These are phyloP conservation scores for Cotesia typhae DNA, from an alignment of 1,140 invertebrate genomes.

Conservation along the genomic window DNA sequence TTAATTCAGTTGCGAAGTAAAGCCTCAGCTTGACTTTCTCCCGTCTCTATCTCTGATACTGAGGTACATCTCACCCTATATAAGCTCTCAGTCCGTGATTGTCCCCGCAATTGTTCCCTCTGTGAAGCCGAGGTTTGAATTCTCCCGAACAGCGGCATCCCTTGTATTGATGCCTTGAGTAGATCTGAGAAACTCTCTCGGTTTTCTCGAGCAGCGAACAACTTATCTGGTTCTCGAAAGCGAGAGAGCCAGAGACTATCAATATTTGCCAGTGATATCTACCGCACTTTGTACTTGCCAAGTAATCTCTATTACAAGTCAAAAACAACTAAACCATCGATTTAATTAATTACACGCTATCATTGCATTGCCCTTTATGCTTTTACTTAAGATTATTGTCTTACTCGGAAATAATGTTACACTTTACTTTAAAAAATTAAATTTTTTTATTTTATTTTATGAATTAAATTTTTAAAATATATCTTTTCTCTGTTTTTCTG, in stretches of 20 bases:
- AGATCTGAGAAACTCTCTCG: constrained; percentile 31
- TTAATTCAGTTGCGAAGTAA: constrained; percentile 34
- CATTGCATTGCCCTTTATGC: background rate
- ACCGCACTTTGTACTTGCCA: constrained; percentile 20
- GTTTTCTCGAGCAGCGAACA: background rate
- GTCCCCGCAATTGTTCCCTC: too few relatives aligned
- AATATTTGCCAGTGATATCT: constrained; percentile 38
- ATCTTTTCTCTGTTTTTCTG: constrained; percentile 1
- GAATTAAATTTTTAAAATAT: background rate
- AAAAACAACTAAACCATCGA: background rate
- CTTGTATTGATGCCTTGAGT: background rate
- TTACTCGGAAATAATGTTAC: too few relatives aligned
- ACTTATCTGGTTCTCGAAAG: background rate
- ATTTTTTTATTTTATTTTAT: too few relatives aligned
- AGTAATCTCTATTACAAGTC: constrained; percentile 31
- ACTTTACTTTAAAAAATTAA: too few relatives aligned
- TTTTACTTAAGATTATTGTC: background rate
- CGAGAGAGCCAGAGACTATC: constrained; percentile 27
- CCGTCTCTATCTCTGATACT: constrained; percentile 19
- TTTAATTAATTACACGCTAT: background rate
- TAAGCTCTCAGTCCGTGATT: too few relatives aligned
- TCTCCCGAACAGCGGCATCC: too few relatives aligned
- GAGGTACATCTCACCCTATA: constrained; percentile 22
- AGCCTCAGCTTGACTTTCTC: constrained; percentile 26
- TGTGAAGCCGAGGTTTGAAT: too few relatives aligned